phyloP scores from a whole-genome alignment of 2,113 vertebrate genomes.

The Callorhinus ursinus region DNA sequence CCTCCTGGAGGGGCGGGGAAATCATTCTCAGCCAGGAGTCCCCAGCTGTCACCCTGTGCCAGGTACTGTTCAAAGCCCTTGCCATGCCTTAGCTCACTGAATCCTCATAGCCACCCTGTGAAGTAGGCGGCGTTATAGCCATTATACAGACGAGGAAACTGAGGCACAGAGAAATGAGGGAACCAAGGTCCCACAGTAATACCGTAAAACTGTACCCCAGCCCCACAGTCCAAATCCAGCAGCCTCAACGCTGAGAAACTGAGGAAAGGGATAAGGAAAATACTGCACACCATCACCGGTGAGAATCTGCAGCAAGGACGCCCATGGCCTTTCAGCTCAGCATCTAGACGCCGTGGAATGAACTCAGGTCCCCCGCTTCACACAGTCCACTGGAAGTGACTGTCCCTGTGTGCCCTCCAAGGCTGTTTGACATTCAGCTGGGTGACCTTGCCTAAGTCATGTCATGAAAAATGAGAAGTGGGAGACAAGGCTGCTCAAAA shows the following conservation, averaged over 20 bases:
- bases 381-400: neutral
- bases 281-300: neutral
- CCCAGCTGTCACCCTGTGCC: neutral
- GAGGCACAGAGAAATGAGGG: neutral
- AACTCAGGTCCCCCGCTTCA: neutral
- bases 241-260: neutral
- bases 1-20: neutral
- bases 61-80: neutral
- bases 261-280: neutral
- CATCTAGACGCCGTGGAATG: neutral
- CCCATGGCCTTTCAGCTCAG: neutral
- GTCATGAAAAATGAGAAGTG: neutral
- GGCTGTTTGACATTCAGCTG: neutral
- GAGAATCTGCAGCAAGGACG: too few relatives aligned
- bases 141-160: neutral
- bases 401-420: neutral
- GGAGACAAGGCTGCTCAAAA: neutral
- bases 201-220: neutral
- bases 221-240: neutral
- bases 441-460: neutral
- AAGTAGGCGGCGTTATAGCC: too few relatives aligned
- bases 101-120: neutral
- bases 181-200: neutral
- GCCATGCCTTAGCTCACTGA: neutral
- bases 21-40: neutral